phyloP scores from a whole-genome alignment of 2,888 invertebrate genomes.

The Criorhina ranunculi region DNA sequence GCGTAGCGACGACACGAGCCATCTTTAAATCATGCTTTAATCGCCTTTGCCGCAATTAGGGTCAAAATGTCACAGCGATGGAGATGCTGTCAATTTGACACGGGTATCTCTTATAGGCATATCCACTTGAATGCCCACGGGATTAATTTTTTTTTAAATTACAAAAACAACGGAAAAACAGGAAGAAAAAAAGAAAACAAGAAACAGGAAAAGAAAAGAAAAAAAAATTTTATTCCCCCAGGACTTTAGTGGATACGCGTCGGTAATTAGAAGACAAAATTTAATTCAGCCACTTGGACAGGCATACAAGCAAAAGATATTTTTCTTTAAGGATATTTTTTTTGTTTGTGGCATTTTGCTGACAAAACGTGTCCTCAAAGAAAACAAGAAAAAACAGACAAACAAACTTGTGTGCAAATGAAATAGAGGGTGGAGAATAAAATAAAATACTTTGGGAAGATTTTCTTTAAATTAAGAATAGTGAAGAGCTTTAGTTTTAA shows the following conservation, averaged over 20 bases:
- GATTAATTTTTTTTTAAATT: conserved; percentile 10
- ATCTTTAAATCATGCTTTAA: neutral
- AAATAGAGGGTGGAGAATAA: too few species aligned
- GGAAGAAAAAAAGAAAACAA: conserved; percentile 1
- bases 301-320: neutral
- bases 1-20: neutral
- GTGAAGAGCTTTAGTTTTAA: too few species aligned
- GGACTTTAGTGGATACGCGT: neutral
- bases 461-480: too few species aligned
- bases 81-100: conserved; percentile 13
- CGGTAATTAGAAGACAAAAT: conserved; percentile 20
- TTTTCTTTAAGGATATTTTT: too few species aligned
- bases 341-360: too few species aligned
- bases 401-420: too few species aligned
- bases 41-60: conserved; percentile 21
- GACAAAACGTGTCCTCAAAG: too few species aligned
- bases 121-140: conserved; percentile 21
- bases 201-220: neutral
- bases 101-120: conserved; percentile 22
- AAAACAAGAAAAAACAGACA: too few species aligned
- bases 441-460: too few species aligned
- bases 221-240: conserved; percentile 7
- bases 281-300: neutral
- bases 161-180: conserved; percentile 1
- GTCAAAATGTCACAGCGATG: conserved; percentile 8